A percentile compares a stretch with the other conserved stretches of the same genome.
Evolutionary conservation across 30 jellyfish, hydroid and myxozoan species (phyloP).

Genomic region (Nemopilema nomurai): DNA sequence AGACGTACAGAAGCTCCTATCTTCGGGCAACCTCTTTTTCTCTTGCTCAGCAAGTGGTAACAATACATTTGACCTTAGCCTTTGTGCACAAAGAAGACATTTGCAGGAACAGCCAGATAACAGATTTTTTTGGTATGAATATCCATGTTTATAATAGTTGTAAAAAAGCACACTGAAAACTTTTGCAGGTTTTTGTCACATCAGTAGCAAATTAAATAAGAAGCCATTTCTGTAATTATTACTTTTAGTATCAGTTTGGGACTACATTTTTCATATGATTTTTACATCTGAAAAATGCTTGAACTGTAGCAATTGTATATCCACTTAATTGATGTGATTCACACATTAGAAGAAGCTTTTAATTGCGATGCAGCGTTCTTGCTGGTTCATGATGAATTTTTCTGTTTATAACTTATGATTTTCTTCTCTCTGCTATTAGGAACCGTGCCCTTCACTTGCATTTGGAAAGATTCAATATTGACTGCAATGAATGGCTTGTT

Average conservation of each 20-base stretch:
- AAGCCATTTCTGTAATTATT: too few relatives aligned
- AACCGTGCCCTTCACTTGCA: conserved; percentile 78
- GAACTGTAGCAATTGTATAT: too few relatives aligned
- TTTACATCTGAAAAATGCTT: too few relatives aligned
- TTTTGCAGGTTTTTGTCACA: neutral
- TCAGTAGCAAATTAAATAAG: too few relatives aligned
- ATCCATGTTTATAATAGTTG: too few relatives aligned
- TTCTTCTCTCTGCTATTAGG: conserved; percentile 41
- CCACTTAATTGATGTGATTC: too few relatives aligned
- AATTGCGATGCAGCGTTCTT: neutral
- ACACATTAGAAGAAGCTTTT: too few relatives aligned
- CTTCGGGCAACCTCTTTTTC: conserved; percentile 86
- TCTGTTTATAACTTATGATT: neutral
- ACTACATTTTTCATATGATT: too few relatives aligned
- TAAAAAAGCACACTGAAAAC: neutral
- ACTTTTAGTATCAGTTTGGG: too few relatives aligned
- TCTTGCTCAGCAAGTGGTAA: conserved; percentile 64
- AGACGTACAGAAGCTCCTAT: conserved; percentile 78
- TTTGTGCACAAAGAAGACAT: conserved; percentile 86
- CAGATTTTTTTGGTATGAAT: conserved; percentile 83
- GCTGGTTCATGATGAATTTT: neutral
- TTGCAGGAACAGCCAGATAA: conserved; percentile 71
- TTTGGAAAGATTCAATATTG: conserved; percentile 63
- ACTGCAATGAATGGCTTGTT: conserved; percentile 79
- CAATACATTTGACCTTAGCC: conserved; percentile 56